A percentile compares a stretch with the other conserved stretches of the same genome.
phyloP scores from a whole-genome alignment of 2,888 invertebrate species.

The Caradrina kadenii region DNA sequence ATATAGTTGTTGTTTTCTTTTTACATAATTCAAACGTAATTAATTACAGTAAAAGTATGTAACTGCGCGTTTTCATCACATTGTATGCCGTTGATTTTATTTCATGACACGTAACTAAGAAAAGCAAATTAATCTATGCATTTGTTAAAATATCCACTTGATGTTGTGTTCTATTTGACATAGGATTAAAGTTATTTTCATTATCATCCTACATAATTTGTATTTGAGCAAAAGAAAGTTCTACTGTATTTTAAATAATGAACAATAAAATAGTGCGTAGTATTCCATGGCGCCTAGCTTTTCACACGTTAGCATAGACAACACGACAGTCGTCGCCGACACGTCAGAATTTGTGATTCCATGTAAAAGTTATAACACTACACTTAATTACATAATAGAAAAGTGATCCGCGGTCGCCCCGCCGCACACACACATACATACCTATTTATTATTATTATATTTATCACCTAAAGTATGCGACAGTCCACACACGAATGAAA shows the following conservation, averaged over 20 bases:
- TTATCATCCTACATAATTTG: slow-evolving; percentile 51
- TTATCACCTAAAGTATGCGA: slow-evolving; percentile 76
- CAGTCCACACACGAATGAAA: slow-evolving; percentile 69
- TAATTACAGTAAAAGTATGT: slow-evolving; percentile 19
- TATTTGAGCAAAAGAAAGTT: slow-evolving; percentile 63
- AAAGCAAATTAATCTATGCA: slow-evolving; percentile 27
- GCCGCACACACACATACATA: slow-evolving; percentile 72
- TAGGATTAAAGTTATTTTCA: slow-evolving; percentile 21
- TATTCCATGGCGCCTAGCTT: slow-evolving; percentile 55
- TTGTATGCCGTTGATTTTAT: slow-evolving; percentile 29
- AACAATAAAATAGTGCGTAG: slow-evolving; percentile 50
- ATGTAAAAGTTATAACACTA: slow-evolving; percentile 88
- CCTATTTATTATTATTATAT: slow-evolving; percentile 67
- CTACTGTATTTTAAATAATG: slow-evolving; percentile 50
- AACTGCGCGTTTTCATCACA: slow-evolving; percentile 28
- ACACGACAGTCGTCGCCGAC: slow-evolving; percentile 74
- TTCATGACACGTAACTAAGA: slow-evolving; percentile 20
- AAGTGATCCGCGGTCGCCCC: slow-evolving; percentile 82
- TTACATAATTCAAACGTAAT: slow-evolving; percentile 18
- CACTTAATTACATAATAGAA: slow-evolving; percentile 86
- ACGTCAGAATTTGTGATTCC: slow-evolving; percentile 85
- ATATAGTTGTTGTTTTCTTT: slow-evolving; percentile 18
- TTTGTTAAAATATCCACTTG: slow-evolving; percentile 11
- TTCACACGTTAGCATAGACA: slow-evolving; percentile 64
- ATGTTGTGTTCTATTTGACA: slow-evolving; percentile 10